A percentile compares a stretch with the other conserved stretches of the same genome.
phyloP scores from a whole-genome alignment of 2,797 vertebrate genomes.

The Helarctos malayanus region DNA sequence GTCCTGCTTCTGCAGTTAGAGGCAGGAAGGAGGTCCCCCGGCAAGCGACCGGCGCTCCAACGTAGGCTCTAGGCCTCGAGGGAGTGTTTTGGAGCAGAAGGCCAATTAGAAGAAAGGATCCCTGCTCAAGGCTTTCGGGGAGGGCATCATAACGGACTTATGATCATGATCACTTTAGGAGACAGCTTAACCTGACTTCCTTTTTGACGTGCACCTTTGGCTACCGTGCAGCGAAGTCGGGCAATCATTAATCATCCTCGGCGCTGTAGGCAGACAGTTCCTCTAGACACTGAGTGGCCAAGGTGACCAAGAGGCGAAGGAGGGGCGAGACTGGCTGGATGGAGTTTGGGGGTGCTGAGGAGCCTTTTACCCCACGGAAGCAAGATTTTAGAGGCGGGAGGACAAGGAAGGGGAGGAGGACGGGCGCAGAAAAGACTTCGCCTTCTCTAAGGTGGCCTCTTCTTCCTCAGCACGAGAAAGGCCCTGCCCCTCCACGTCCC shows the following conservation, averaged over 20 bases:
- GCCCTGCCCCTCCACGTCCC: not conserved
- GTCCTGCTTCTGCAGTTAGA: not conserved
- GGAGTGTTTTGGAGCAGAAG: not conserved
- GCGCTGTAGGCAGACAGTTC: not conserved
- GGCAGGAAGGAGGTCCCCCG: not conserved
- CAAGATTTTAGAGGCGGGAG: not conserved
- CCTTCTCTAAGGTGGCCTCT: too few species aligned
- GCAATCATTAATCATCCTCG: not conserved
- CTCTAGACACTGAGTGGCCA: not conserved
- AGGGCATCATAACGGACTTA: not conserved
- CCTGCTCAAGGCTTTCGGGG: not conserved
- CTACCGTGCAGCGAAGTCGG: not conserved
- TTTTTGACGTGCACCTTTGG: not conserved
- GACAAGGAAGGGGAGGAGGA: not conserved
- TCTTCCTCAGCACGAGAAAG: not conserved
- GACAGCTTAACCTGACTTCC: constrained; percentile 8
- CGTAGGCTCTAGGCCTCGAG: not conserved
- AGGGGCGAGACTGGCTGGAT: too few species aligned
- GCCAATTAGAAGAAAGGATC: not conserved
- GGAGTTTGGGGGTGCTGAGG: not conserved
- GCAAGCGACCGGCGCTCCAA: not conserved
- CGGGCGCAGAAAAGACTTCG: not conserved
- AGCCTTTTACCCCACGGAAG: not conserved
- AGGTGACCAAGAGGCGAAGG: not conserved
- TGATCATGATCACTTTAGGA: not conserved